Evolutionary conservation across 2,113 vertebrate species (phyloP).

Genomic region (Pitta sordida): DNA sequence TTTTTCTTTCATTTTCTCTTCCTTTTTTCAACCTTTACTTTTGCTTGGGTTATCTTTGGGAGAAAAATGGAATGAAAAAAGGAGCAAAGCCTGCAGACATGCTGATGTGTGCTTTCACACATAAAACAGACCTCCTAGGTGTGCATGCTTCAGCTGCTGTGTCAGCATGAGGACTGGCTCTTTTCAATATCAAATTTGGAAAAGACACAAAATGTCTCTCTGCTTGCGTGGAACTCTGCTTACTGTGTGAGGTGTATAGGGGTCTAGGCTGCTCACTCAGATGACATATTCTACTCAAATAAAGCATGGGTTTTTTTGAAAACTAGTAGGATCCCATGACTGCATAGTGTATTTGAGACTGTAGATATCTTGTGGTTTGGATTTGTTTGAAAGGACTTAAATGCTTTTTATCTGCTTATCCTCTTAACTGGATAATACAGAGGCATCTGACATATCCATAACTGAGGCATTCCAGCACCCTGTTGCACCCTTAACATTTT

Average conservation of each 20-base stretch:
- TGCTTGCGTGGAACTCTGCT: background rate
- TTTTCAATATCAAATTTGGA: background rate
- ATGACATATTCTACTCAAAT: background rate
- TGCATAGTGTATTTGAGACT: background rate
- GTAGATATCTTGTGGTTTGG: background rate
- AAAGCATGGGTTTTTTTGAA: background rate
- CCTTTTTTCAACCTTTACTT: background rate
- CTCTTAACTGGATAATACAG: background rate
- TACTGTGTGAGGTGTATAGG: background rate
- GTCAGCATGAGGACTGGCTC: slow-evolving; percentile 7
- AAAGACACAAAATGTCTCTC: background rate
- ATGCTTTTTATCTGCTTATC: background rate
- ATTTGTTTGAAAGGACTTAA: background rate
- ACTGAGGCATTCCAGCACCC: background rate
- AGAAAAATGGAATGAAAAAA: background rate
- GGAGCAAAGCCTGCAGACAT: background rate
- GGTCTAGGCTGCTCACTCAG: background rate
- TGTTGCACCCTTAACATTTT: background rate
- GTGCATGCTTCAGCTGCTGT: background rate
- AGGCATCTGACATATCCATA: background rate
- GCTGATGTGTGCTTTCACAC: background rate
- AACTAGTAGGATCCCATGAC: background rate
- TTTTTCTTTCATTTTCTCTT: background rate
- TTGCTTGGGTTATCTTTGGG: background rate
- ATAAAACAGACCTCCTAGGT: background rate